Evolutionary conservation across 2,113 vertebrate genomes (phyloP).

Genomic region (Tachuris rubrigastra): DNA sequence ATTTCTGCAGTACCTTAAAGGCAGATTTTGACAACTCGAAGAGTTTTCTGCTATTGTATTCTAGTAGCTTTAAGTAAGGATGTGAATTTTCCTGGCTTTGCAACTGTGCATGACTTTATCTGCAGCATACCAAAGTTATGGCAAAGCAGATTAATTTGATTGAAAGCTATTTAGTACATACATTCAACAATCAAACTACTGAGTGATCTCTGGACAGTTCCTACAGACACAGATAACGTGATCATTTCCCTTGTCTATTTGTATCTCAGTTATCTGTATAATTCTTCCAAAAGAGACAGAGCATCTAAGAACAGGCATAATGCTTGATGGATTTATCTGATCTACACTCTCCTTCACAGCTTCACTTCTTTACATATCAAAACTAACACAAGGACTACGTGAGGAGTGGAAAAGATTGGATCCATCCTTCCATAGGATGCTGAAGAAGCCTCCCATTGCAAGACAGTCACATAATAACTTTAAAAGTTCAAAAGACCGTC

Average conservation of each 20-base stretch:
- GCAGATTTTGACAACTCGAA: background rate
- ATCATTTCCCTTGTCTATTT: background rate
- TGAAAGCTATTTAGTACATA: background rate
- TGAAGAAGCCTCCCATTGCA: background rate
- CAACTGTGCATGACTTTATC: background rate
- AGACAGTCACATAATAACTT: background rate
- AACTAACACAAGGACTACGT: background rate
- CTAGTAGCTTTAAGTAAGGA: background rate
- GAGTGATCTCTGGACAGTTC: background rate
- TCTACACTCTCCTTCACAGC: background rate
- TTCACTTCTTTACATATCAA: background rate
- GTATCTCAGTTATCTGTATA: background rate
- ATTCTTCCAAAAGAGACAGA: background rate
- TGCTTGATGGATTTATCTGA: background rate
- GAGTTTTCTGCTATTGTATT: background rate
- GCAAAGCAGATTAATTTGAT: background rate
- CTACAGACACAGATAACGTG: background rate
- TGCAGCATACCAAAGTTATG: background rate
- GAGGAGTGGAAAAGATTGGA: background rate
- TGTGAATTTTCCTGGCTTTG: background rate
- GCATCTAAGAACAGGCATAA: background rate
- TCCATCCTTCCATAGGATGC: background rate
- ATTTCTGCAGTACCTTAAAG: background rate
- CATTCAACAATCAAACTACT: background rate
- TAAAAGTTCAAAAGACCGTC: background rate